A percentile compares a stretch with the other conserved stretches of the same genome.
Evolutionary conservation across 2,113 vertebrate species (phyloP).

Genomic region (Panthera uncia): DNA sequence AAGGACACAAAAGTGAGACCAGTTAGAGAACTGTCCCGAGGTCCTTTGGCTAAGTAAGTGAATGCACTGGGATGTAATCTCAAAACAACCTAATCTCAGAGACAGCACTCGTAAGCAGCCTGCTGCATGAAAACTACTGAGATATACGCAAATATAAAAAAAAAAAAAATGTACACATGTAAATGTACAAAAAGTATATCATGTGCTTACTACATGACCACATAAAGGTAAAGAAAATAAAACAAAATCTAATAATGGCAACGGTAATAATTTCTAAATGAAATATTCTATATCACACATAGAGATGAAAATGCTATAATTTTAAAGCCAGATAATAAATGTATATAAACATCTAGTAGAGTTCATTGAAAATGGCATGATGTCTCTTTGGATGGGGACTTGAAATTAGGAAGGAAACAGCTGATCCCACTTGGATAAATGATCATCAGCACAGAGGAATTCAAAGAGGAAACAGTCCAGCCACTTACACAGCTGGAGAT

Average conservation of each 20-base stretch:
- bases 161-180: neutral
- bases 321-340: conserved; percentile 38
- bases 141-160: neutral
- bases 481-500: conserved; percentile 53
- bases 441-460: neutral
- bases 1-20: neutral
- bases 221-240: neutral
- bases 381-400: neutral
- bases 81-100: neutral
- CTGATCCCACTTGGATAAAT: neutral
- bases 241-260: neutral
- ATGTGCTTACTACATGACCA: neutral
- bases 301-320: neutral
- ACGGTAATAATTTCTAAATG: neutral
- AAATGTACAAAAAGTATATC: neutral
- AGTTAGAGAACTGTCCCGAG: neutral
- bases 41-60: neutral
- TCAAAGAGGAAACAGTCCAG: conserved; percentile 12
- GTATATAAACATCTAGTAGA: neutral
- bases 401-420: conserved; percentile 16
- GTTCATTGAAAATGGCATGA: conserved; percentile 1
- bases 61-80: neutral
- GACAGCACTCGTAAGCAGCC: neutral
- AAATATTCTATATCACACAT: neutral
- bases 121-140: neutral